Percentiles rank a stretch among this genome's conserved stretches.
Evolutionary conservation across 2,113 vertebrate species (phyloP).

Genomic region (Geothlypis trichas): DNA sequence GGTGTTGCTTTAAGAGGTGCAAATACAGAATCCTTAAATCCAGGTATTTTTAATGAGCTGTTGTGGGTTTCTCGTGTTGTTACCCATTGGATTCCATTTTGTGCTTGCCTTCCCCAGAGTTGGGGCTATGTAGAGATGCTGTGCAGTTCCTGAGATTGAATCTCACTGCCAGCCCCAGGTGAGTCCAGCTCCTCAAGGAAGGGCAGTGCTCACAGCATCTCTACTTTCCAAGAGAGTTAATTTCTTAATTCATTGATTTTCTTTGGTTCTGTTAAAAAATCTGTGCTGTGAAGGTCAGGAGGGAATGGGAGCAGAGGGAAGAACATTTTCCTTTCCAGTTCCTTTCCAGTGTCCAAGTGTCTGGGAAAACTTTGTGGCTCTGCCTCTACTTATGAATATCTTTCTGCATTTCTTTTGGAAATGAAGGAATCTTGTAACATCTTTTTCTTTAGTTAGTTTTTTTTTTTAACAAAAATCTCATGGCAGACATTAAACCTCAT

Average conservation of each 20-base stretch:
- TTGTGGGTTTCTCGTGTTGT: not conserved
- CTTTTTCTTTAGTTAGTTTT: not conserved
- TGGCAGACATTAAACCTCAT: not conserved
- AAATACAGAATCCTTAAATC: not conserved
- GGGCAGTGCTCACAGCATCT: not conserved
- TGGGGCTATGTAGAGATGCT: rapidly evolving
- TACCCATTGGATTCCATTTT: not conserved
- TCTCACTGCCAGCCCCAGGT: not conserved
- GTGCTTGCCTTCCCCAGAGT: not conserved
- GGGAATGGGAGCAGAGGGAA: not conserved
- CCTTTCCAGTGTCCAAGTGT: not conserved
- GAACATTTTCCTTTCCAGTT: not conserved
- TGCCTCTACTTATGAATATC: rapidly evolving
- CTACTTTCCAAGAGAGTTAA: not conserved
- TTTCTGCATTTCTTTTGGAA: not conserved
- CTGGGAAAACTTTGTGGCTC: not conserved
- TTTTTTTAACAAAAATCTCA: not conserved
- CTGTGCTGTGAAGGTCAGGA: not conserved
- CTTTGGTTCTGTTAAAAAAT: not conserved
- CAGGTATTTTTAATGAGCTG: not conserved
- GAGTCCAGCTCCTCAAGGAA: not conserved
- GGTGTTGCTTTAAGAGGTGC: not conserved
- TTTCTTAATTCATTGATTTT: not conserved
- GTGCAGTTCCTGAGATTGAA: rapidly evolving
- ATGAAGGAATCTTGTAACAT: not conserved